phyloP scores from a whole-genome alignment of 2,113 vertebrate species.

The Podocnemis expansa region DNA sequence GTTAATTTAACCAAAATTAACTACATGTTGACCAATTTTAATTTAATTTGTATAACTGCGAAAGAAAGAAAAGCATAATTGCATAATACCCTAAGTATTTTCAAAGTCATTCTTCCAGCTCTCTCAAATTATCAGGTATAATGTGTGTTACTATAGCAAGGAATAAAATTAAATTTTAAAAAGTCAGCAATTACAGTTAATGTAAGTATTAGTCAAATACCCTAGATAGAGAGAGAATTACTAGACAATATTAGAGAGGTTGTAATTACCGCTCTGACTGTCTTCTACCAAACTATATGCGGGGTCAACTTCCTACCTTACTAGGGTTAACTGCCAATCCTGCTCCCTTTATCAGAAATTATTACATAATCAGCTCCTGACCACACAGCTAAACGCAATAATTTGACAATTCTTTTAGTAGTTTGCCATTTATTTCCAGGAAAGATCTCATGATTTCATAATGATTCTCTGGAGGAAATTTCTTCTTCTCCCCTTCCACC shows the following conservation, averaged over 20 bases:
- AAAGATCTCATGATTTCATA: not conserved
- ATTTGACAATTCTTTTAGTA: not conserved
- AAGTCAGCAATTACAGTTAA: not conserved
- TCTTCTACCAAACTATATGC: not conserved
- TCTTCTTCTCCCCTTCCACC: not conserved
- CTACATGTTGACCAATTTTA: not conserved
- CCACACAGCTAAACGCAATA: not conserved
- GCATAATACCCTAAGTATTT: not conserved
- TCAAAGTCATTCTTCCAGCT: not conserved
- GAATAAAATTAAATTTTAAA: not conserved
- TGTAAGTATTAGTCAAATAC: not conserved
- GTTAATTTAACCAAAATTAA: not conserved
- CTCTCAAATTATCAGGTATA: not conserved
- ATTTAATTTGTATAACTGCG: not conserved
- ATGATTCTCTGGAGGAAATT: not conserved
- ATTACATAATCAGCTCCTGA: fast-evolving
- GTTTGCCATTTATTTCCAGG: not conserved
- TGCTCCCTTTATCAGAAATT: not conserved
- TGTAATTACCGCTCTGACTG: too few species aligned
- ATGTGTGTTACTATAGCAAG: not conserved
- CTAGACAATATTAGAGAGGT: not conserved
- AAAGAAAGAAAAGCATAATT: not conserved
- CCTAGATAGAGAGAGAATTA: not conserved
- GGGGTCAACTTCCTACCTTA: not conserved
- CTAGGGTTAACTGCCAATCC: not conserved